Conservation (phyloP, 2,888 invertebrate genomes). For the Tanypteryx hageni region DNA sequence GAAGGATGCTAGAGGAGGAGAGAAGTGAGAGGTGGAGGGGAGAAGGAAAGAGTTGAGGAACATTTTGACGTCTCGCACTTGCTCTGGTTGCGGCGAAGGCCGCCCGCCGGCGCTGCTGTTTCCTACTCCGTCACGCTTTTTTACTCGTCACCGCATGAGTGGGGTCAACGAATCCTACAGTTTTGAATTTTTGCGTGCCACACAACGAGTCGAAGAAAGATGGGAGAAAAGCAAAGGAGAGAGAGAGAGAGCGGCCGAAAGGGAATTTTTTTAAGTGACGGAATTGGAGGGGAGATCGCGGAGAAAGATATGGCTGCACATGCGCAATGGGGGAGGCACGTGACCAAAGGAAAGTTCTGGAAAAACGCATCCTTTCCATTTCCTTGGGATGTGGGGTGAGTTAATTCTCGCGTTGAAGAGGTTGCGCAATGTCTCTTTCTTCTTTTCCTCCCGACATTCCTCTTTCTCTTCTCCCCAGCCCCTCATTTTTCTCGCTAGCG, state of each 20-base stretch:
- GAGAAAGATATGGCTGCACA: neutral
- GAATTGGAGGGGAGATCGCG: too few relatives aligned
- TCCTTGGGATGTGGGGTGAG: neutral
- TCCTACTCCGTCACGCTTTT: conserved; percentile 49
- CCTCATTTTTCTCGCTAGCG: neutral
- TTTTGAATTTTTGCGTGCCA: conserved; percentile 54
- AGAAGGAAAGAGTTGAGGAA: neutral
- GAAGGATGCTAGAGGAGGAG: neutral
- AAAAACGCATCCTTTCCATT: conserved; percentile 20
- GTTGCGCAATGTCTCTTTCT: neutral
- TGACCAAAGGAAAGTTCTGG: neutral
- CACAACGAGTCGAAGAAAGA: neutral
- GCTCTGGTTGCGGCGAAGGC: conserved; percentile 20
- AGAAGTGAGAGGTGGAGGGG: neutral
- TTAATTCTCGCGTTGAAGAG: neutral
- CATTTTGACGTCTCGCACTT: neutral
- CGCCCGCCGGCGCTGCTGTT: neutral
- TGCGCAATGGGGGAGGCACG: neutral
- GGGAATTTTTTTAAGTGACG: neutral
- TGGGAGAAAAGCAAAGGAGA: neutral
- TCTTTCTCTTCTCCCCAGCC: neutral
- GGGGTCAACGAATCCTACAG: conserved; percentile 48
- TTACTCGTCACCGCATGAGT: conserved; percentile 36
- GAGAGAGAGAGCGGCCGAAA: neutral
- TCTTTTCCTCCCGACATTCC: neutral